Evolutionary conservation across 2,797 vertebrate species (phyloP), one percentile per base, ranked within the genome.

Genomic region (Yasuhikotakia modesta): DNA sequence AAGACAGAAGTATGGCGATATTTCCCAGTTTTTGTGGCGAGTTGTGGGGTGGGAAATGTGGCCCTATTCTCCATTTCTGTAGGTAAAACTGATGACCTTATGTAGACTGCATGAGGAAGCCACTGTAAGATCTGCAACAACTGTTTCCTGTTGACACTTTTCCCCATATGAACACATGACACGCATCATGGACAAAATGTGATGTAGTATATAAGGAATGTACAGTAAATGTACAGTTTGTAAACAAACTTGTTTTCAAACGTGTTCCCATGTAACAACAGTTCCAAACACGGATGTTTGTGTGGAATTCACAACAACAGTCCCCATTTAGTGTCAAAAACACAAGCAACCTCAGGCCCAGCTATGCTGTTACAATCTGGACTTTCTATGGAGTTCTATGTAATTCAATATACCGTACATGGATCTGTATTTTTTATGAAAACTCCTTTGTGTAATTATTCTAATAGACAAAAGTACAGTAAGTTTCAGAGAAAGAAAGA

Each of bases 211-310:
- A 19, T 5, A 19, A n/a, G 73, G 32, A 74, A 74, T 64, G 24
- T 66, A 73, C 45, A 64, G 71, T 52, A 64, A 73, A 72, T 73
- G 24, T 55, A 32, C 30, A 57, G 66, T 75, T 17, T 57, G 5
- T 48, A n/a, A 48, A 50, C 21, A 32, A 24, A 73, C 48, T 10
- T 39, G 22, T 4, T 48, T 17, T 68, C 53, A 76, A 52, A 30
- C 19, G 67, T 45, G n/a, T 32, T 63, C 14, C 66, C 39, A 5
- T 50, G 24, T 30, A 67, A 43, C 8, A 77, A 14, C 43, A 68
- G 6, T 13, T 17, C 3, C 39, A 27, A 24, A 32, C 5, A 17
- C 1, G n/a, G 52, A 30, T 35, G n/a, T 27, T 13, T 46, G 13
- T 16, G 6, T 24, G 7, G 22, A 22, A 63, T n/a, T 27, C 24